Conservation (phyloP, 2,113 vertebrate genomes). For the Gnathonemus longibarbis region DNA sequence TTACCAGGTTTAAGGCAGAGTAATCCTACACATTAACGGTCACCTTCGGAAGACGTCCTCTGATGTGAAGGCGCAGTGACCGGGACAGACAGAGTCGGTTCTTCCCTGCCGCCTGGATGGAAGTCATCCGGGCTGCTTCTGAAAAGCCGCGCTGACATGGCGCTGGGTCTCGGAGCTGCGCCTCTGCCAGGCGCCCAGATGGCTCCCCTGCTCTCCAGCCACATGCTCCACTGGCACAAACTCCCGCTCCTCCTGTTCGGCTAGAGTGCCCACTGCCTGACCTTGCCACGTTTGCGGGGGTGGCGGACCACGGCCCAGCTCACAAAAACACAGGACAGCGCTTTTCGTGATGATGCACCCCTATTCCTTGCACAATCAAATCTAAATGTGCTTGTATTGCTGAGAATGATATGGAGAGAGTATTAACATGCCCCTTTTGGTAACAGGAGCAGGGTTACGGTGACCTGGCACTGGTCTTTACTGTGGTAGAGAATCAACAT, state of each 20-base stretch:
- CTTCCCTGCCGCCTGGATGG: constrained; percentile 1
- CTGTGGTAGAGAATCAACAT: neutral
- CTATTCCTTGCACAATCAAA: neutral
- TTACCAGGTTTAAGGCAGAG: neutral
- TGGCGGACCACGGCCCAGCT: neutral
- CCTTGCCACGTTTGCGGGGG: neutral
- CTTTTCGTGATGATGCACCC: neutral
- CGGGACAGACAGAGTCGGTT: neutral
- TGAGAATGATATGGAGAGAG: neutral
- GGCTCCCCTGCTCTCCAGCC: neutral
- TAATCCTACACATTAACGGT: neutral
- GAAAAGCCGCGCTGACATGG: neutral
- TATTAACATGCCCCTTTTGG: neutral
- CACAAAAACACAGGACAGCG: neutral
- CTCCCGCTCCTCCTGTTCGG: no score
- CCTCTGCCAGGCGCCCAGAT: constrained; percentile 2
- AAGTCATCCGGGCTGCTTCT: constrained; percentile 2
- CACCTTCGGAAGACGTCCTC: neutral
- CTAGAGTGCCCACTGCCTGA: neutral
- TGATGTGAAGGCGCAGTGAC: neutral
- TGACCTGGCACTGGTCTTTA: neutral
- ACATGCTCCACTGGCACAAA: neutral
- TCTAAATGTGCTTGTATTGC: neutral
- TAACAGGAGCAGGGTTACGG: neutral
- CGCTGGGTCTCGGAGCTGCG: neutral